Evolutionary conservation across 1,140 invertebrate genomes (phyloP), one percentile per base, ranked within the genome.

Genomic region (Ladona fulva): DNA sequence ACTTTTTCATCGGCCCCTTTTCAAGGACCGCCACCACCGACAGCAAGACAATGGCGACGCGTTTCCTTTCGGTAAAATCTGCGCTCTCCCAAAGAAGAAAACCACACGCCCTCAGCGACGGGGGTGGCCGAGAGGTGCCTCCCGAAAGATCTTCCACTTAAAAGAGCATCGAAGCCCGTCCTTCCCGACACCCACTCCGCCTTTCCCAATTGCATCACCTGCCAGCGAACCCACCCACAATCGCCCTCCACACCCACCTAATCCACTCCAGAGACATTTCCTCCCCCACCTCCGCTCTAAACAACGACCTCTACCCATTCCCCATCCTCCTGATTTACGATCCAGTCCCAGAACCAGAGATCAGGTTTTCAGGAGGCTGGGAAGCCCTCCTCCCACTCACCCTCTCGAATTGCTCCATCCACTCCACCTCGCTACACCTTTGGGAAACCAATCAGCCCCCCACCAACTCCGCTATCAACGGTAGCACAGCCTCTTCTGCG

Each of bases 291-390:
- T 19, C 44, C n/a, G n/a, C n/a, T n/a, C n/a, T n/a, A n/a, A n/a
- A n/a, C n/a, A n/a, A n/a, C n/a, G n/a, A n/a, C n/a, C 44, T 52
- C 44, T 19, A 52, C 52, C 52, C 14, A 3, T 66, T 22, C 52
- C n/a, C 52, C 52, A 66, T 22, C 52, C 52, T 66, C 52, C n/a
- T 66, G 52, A 66, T 66, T 66, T 66, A 66, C 52, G n/a, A 66
- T 3, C 52, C 52, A 12, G 52, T 66, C 52, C 52, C 3, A 66
- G 52, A 66, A 12, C 52, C 3, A 66, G 52, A 66, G 52, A 66
- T 66, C 52, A 66, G 52, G 52, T 66, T 66, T 66, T 66, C 52
- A 66, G 52, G 14, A 12, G 52, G n/a, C 52, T 19, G 44, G 19
- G 44, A 52, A 52, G 19, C 44, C 19, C 44, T 52, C 44, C 14